Evolutionary conservation across 2,113 vertebrate species (phyloP).

Genomic region (Equus przewalskii): DNA sequence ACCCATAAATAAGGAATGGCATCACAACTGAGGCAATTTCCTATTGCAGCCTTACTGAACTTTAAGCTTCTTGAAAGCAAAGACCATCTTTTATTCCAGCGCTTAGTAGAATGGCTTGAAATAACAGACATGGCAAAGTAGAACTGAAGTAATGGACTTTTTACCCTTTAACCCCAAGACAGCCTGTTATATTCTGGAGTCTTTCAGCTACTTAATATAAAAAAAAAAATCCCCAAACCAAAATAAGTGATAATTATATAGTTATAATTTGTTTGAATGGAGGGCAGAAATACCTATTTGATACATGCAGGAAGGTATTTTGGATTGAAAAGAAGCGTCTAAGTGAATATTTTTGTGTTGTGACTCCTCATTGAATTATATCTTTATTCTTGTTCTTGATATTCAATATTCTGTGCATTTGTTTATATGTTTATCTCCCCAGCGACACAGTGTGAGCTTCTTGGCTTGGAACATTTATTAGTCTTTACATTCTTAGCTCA

Average conservation of each 20-base stretch:
- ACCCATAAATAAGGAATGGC: not conserved
- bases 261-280: not conserved
- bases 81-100: not conserved
- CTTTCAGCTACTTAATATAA: not conserved
- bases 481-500: not conserved
- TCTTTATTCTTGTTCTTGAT: not conserved
- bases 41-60: conserved; percentile 9
- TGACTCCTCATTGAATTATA: not conserved
- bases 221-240: not conserved
- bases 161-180: not conserved
- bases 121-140: not conserved
- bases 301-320: not conserved
- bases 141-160: not conserved
- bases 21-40: not conserved
- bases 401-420: not conserved
- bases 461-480: not conserved
- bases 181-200: not conserved
- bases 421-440: not conserved
- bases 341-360: not conserved
- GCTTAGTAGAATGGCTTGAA: not conserved
- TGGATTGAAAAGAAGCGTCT: not conserved
- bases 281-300: not conserved
- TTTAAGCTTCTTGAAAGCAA: conserved; percentile 52
- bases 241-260: not conserved
- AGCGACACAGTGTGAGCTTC: not conserved